A percentile compares a stretch with the other conserved stretches of the same genome.
Evolutionary conservation across 1,140 invertebrate genomes (phyloP).

Genomic region (Lucilia cuprina): DNA sequence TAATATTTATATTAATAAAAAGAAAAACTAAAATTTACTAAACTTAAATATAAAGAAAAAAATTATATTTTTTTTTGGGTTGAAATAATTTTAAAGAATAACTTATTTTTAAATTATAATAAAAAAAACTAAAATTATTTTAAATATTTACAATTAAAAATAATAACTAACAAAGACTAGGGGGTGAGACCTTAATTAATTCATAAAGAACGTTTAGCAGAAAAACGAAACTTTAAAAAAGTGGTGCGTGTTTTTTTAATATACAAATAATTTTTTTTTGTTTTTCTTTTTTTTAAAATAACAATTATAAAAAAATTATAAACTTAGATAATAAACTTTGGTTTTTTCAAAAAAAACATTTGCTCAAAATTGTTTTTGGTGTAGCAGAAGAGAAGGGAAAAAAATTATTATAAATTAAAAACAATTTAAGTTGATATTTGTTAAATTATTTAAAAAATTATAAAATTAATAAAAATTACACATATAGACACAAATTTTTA

Average conservation of each 20-base stretch:
- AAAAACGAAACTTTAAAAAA: conserved; percentile 7
- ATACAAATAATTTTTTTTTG: too few relatives aligned
- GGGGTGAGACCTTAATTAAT: conserved; percentile 18
- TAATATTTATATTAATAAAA: background rate
- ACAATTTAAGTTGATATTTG: too few relatives aligned
- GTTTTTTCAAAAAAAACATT: conserved; percentile 32
- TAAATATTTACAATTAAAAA: conserved; percentile 21
- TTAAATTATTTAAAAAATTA: background rate
- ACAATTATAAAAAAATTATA: background rate
- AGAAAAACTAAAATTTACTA: conserved; percentile 2
- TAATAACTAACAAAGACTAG: conserved; percentile 32
- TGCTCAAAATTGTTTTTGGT: background rate
- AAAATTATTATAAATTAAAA: too few relatives aligned
- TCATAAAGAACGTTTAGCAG: background rate
- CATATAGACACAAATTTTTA: conserved; percentile 18
- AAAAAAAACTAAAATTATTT: background rate
- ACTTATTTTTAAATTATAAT: too few relatives aligned
- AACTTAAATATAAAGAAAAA: background rate
- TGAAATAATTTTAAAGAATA: too few relatives aligned
- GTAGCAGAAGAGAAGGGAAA: too few relatives aligned
- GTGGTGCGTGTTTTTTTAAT: background rate
- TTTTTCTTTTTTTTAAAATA: background rate
- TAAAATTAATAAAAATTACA: conserved; percentile 20
- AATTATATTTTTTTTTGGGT: background rate
- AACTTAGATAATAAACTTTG: conserved; percentile 28